Base-by-base conservation (phyloP, 2,797 vertebrate species). In the Muscicapa comitata region DNA sequence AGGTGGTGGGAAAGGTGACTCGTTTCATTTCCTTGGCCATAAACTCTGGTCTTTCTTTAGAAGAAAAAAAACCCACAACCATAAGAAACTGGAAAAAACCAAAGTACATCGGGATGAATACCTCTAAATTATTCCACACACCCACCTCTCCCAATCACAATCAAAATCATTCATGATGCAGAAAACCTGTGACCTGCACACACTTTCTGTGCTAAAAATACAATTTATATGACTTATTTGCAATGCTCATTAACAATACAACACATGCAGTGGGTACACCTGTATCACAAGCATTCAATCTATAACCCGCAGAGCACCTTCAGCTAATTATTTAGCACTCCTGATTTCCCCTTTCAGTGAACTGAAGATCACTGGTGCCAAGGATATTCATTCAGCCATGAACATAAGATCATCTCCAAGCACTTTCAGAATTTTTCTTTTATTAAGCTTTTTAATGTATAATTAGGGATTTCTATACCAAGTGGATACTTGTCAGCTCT, bases 341-440 rank as follows among this genome's bases (percentile, higher is more conserved):
- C 71, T 11, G 37, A 76, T 70, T 70, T 71, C 88, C 77, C 72
- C 67, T 63, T 85, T 73, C 71, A 88, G 67, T 40, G 88, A 79
- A 13, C 59, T 43, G 86, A 53, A 86, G 90, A 92, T 76, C 93
- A 78, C 79, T 19, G 85, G 70, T 86, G 92, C 88, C 95, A 94
- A 95, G 93, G 94, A 89, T 76, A 79, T 48, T 78, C 80, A 78
- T 95, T 96, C 88, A 97, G 83, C 76, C 88, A 70, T 10, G 53
- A 90, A 88, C 19, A 1, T 48, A 51, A 84, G 93, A 90, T 78
- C 93, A 93, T 29, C 73, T 77, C 70, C 0, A 10, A 95, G 93
- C 66, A 73, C 86, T 93, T 78, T 4, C 47, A 70, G 90, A 88
- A 29, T 88, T 84, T 88, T 93, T 93, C 91, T 95, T 58, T 76